Evolutionary conservation across 2,113 vertebrate species (phyloP).

Genomic region (Xiphophorus couchianus): DNA sequence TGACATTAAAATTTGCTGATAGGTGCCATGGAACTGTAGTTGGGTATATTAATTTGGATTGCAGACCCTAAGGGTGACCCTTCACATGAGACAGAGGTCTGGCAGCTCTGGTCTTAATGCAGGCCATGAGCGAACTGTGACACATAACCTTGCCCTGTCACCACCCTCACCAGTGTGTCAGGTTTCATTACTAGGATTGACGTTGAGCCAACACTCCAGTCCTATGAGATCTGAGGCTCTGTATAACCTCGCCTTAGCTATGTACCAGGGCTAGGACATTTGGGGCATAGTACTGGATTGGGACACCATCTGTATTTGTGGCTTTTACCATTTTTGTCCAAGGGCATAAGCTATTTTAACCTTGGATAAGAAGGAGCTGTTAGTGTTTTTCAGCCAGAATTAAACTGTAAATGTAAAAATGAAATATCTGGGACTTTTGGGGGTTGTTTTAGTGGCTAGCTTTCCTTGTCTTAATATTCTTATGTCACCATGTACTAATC

Average conservation of each 20-base stretch:
- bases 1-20: slow-evolving; percentile 42
- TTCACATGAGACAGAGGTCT: slow-evolving; percentile 63
- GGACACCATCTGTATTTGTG: slow-evolving; percentile 65
- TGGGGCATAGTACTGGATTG: slow-evolving; percentile 60
- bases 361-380: slow-evolving; percentile 38
- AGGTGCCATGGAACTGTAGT: slow-evolving; percentile 41
- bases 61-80: slow-evolving; percentile 63
- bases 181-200: slow-evolving; percentile 78
- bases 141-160: slow-evolving; percentile 84
- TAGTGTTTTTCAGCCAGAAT: background rate
- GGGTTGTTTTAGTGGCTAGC: too few relatives aligned
- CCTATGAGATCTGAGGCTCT: slow-evolving; percentile 75
- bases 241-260: slow-evolving; percentile 77
- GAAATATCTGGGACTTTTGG: background rate
- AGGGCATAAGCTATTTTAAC: slow-evolving; percentile 60
- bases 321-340: slow-evolving; percentile 49
- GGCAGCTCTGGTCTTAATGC: slow-evolving; percentile 66
- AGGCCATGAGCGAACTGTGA: slow-evolving; percentile 74
- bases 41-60: slow-evolving; percentile 64
- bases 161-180: slow-evolving; percentile 81
- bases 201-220: slow-evolving; percentile 70
- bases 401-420: background rate
- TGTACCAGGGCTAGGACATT: slow-evolving; percentile 72
- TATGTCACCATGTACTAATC: too few relatives aligned
- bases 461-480: too few relatives aligned